Evolutionary conservation across 2,113 vertebrate genomes (phyloP), one percentile per base, ranked within the genome.

Genomic region (Scortum barcoo): DNA sequence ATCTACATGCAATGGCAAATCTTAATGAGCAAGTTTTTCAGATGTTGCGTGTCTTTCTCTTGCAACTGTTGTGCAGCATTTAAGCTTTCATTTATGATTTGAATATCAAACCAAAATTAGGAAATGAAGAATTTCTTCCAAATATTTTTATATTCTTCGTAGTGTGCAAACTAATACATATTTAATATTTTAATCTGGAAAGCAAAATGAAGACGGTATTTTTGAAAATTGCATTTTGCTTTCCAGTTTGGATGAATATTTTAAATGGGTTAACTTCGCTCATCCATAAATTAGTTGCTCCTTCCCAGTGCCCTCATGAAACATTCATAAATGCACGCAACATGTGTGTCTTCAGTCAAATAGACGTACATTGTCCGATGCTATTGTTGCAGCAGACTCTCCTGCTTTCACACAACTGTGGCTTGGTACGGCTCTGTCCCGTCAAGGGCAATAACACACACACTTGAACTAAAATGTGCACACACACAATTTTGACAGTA

Each of bases 231-330:
- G 12, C 5, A 38, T 72, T 78, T 70, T 46, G 2, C 13, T 72
- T 78, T 65, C 3, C 48, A 72, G 69, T 50, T 78, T 46, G 30
- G 62, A 84, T 88, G 33, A 84, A 92, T 84, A 76, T 82, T 87
- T 84, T 10, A 90, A 73, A 50, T 73, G 36, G 56, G 42, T 82
- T 89, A 85, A 89, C 66, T 50, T 84, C 46, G 61, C 65, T 75
- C 87, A 85, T 86, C 83, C 70, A 88, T 86, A 78, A 77, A 88
- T 88, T 11, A 65, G 78, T 86, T 73, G 66, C 76, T 85, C 58
- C 65, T 50, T 71, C 50, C 11, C n/a, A 22, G 38, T 36, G 56
- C 56, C 40, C 33, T 83, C 72, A 66, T 90, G 44, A 83, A 86
- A 85, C 76, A 86, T 83, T 56, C 2, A 90, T 69, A 28, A 14